Conservation (phyloP, 2,888 invertebrate species). For the Onchidella celtica region DNA sequence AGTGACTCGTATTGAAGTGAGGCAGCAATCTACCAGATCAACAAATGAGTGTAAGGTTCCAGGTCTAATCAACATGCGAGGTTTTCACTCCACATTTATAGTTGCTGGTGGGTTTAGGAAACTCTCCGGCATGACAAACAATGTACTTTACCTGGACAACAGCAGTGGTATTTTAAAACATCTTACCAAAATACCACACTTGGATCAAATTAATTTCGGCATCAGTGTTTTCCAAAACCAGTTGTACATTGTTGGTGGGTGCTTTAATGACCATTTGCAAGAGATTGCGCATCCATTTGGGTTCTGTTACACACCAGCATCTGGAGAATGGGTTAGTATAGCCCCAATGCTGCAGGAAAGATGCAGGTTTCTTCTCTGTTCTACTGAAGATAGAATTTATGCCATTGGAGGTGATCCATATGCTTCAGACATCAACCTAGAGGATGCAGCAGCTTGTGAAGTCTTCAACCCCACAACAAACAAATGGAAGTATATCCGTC, state of each 20-base stretch:
- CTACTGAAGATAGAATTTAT: constrained; percentile 65
- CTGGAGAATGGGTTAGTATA: constrained; percentile 86
- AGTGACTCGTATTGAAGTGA: constrained; percentile 38
- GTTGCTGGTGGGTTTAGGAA: constrained; percentile 85
- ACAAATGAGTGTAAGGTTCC: neutral
- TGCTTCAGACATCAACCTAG: constrained; percentile 67
- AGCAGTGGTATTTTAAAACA: constrained; percentile 84
- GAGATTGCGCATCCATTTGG: constrained; percentile 88
- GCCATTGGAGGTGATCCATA: constrained; percentile 83
- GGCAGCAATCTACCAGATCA: neutral
- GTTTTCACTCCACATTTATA: constrained; percentile 86
- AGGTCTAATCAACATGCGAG: constrained; percentile 84
- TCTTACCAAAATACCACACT: constrained; percentile 86
- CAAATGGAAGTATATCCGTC: constrained; percentile 63
- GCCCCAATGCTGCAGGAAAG: constrained; percentile 75
- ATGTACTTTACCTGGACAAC: constrained; percentile 85
- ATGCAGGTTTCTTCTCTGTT: constrained; percentile 73
- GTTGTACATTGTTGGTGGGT: constrained; percentile 87
- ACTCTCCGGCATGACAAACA: constrained; percentile 84
- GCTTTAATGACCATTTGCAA: constrained; percentile 84
- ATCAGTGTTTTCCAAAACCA: constrained; percentile 86
- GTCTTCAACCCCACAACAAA: constrained; percentile 65
- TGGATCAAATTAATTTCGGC: constrained; percentile 88
- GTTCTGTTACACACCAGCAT: constrained; percentile 84
- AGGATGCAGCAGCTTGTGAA: constrained; percentile 68